Evolutionary conservation across 2,113 vertebrate species (phyloP).

Genomic region (Phaethon lepturus): DNA sequence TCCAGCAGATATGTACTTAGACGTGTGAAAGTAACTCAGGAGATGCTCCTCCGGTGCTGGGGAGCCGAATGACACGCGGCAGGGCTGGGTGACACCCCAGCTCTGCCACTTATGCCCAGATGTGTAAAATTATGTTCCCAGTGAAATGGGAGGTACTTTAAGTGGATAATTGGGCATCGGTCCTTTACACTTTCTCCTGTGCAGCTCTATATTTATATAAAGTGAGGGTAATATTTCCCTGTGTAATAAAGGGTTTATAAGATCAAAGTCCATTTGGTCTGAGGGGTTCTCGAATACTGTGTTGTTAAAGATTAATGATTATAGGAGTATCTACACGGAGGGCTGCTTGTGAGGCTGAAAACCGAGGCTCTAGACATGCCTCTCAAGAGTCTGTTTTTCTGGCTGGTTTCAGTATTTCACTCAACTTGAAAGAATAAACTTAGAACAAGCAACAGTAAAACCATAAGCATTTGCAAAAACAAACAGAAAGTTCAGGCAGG

Average conservation of each 20-base stretch:
- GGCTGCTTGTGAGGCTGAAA: background rate
- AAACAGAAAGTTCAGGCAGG: background rate
- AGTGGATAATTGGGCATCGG: background rate
- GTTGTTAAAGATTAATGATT: background rate
- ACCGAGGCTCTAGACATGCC: background rate
- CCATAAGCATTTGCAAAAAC: background rate
- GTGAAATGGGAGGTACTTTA: background rate
- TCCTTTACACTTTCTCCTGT: background rate
- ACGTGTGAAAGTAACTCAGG: background rate
- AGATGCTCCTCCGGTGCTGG: background rate
- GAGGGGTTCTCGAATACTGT: background rate
- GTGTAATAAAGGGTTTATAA: background rate
- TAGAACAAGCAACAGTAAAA: background rate
- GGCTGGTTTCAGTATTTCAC: background rate
- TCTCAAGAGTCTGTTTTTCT: background rate
- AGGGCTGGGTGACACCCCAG: background rate
- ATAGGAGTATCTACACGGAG: background rate
- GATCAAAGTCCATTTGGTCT: background rate
- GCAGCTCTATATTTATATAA: background rate
- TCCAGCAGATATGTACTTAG: background rate
- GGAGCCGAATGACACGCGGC: background rate
- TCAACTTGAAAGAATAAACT: background rate
- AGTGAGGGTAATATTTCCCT: background rate
- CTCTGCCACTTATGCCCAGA: background rate
- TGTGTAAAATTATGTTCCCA: background rate